A percentile compares a stretch with the other conserved stretches of the same genome.
Evolutionary conservation across 2,888 invertebrate species (phyloP).

Genomic region (Meganola albula): DNA sequence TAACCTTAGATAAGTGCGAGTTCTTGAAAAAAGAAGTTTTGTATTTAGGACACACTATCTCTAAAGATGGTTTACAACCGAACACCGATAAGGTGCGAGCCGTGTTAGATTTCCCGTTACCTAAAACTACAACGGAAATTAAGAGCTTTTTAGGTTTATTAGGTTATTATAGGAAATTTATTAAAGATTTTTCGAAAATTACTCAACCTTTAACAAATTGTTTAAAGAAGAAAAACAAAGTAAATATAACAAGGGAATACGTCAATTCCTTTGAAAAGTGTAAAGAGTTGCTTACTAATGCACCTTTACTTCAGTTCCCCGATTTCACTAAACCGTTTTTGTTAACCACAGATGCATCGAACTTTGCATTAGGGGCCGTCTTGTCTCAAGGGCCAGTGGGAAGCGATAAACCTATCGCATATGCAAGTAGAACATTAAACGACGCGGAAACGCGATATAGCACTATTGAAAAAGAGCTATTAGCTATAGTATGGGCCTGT

Average conservation of each 20-base stretch:
- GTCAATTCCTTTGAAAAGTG: constrained; percentile 11
- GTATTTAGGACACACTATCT: constrained; percentile 6
- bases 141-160: constrained; percentile 40
- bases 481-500: constrained; percentile 7
- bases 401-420: constrained; percentile 20
- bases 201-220: constrained; percentile 11
- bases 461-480: constrained; percentile 5
- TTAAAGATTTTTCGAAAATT: constrained; percentile 31
- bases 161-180: constrained; percentile 44
- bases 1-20: constrained; percentile 5
- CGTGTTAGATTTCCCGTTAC: constrained; percentile 26
- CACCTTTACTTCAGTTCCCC: constrained; percentile 10
- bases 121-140: constrained; percentile 24
- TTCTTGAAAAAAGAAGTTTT: constrained; percentile 5
- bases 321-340: constrained; percentile 24
- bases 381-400: constrained; percentile 23
- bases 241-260: constrained; percentile 10
- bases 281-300: constrained; percentile 7
- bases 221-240: constrained; percentile 7
- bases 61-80: constrained; percentile 12
- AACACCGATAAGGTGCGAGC: constrained; percentile 28
- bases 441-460: constrained; percentile 6
- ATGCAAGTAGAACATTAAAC: constrained; percentile 8
- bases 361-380: constrained; percentile 22
- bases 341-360: constrained; percentile 23